phyloP scores from a whole-genome alignment of 2,888 invertebrate species.

The Latrodectus elegans region DNA sequence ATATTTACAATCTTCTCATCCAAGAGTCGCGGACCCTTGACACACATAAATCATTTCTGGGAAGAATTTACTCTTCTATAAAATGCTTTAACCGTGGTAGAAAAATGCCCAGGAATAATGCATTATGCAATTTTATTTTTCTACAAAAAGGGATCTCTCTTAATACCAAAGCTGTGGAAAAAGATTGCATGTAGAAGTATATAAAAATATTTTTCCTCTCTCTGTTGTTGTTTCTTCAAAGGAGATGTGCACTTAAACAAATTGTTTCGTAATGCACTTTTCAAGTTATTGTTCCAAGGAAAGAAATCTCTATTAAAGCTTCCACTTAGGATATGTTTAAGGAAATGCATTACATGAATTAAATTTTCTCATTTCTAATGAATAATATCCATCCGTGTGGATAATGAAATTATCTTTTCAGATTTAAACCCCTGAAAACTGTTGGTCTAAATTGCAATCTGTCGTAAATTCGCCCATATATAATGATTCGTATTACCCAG shows the following conservation, averaged over 20 bases:
- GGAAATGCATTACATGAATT: slow-evolving; percentile 49
- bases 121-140: slow-evolving; percentile 36
- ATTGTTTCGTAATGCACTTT: slow-evolving; percentile 53
- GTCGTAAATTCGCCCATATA: too few species aligned
- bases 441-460: too few species aligned
- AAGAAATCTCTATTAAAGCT: too few species aligned
- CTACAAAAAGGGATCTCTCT: not conserved
- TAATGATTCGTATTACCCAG: too few species aligned
- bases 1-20: slow-evolving; percentile 12
- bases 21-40: not conserved
- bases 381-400: not conserved
- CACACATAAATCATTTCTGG: slow-evolving; percentile 37
- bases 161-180: slow-evolving; percentile 6
- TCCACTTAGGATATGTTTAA: slow-evolving; percentile 15
- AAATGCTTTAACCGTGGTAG: slow-evolving; percentile 30
- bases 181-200: slow-evolving; percentile 54
- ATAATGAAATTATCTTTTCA: too few species aligned
- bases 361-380: slow-evolving; percentile 20
- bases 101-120: slow-evolving; percentile 40
- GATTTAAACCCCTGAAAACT: too few species aligned
- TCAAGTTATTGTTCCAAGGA: not conserved
- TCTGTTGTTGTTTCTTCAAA: slow-evolving; percentile 8
- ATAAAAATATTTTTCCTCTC: slow-evolving; percentile 33
- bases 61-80: slow-evolving; percentile 42
- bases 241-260: slow-evolving; percentile 61